Evolutionary conservation across 2,113 vertebrate genomes (phyloP), one percentile per base, ranked within the genome.

Genomic region (Epinephelus lanceolatus): DNA sequence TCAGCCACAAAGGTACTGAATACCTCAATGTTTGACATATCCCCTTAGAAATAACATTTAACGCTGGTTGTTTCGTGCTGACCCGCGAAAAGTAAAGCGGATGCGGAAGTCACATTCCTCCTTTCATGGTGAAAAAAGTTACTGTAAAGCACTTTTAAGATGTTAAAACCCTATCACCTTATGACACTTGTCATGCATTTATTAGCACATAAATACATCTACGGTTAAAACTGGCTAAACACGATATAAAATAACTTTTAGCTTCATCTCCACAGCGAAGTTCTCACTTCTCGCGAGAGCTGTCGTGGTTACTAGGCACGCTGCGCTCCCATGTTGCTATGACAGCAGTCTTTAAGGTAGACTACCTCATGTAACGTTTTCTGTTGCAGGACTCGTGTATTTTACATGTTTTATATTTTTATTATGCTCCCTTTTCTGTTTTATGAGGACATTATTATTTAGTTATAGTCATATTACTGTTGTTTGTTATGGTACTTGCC

Each of bases 211-310:
- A 45, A 5, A 42, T 40, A 19, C 0, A 0, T 19, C 6, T 1
- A 9, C 21, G 0, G 55, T 56, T 23, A 23, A 6, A 23, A 42
- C 2, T 4, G 62, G 3, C 37, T 18, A 6, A 33, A 19, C 0
- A 40, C 0, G 37, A 7, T 1, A 37, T 6, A 37, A 21, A 42
- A 33, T 65, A 15, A 33, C 66, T 23, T 15, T 27, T 59, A 15
- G 4, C 30, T 76, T 61, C 4, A 11, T 30, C 4, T 14, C 12
- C 1, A 15, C 40, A 27, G 21, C 18, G 2, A 42, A 23, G 14
- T 19, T 11, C 12, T 17, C 11, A 78, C 18, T 49, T 93, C 88
- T 92, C 91, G 92, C 91, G 92, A 90, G 90, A 93, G 13, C 25
- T 79, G 21, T 0, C 14, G 33, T 51, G 9, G 65, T 13, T 59